A percentile compares a stretch with the other conserved stretches of the same genome.
Evolutionary conservation across 2,797 vertebrate species (phyloP).

Genomic region (Luscinia megarhynchos): DNA sequence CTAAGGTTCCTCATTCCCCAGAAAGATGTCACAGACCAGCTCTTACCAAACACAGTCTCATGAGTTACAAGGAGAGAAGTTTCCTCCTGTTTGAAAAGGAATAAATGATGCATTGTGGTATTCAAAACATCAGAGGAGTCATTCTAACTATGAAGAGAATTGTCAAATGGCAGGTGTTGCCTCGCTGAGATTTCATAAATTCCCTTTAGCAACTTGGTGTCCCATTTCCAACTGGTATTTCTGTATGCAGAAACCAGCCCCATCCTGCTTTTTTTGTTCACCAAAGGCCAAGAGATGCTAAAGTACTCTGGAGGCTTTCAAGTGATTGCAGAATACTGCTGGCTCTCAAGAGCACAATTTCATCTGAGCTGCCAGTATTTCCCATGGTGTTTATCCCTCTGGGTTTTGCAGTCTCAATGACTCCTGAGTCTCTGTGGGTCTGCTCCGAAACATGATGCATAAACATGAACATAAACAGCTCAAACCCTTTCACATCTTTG

Average conservation of each 20-base stretch:
- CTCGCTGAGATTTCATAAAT: neutral
- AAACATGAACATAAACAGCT: neutral
- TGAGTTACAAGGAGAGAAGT: neutral
- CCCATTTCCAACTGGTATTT: neutral
- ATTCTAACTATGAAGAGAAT: neutral
- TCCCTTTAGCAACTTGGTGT: neutral
- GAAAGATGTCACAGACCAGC: neutral
- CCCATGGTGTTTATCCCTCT: neutral
- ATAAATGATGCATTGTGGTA: neutral
- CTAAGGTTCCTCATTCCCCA: neutral
- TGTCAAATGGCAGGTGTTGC: neutral
- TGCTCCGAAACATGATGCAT: neutral
- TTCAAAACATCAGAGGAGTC: neutral
- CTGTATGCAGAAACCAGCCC: neutral
- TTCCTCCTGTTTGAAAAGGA: neutral
- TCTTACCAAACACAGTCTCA: neutral
- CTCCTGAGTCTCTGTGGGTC: neutral
- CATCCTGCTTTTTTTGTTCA: neutral
- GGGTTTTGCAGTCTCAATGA: neutral
- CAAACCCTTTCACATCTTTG: neutral
- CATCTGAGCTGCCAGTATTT: neutral
- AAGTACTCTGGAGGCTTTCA: neutral
- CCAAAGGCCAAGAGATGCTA: neutral
- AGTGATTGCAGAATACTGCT: neutral
- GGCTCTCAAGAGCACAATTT: neutral